Evolutionary conservation across 2,888 invertebrate genomes (phyloP).

Genomic region (Drosophila neonasuta): DNA sequence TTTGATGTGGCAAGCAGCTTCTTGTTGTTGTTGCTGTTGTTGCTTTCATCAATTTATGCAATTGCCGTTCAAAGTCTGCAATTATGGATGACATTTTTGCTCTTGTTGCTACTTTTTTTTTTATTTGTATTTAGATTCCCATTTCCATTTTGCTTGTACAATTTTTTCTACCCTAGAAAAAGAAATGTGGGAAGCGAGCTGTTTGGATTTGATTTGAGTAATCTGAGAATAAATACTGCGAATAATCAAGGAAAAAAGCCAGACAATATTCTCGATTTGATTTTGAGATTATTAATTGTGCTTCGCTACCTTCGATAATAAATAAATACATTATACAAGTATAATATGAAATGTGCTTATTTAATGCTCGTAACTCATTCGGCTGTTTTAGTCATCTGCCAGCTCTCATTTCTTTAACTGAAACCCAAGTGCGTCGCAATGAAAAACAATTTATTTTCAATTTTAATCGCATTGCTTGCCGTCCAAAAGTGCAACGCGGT

Average conservation of each 20-base stretch:
- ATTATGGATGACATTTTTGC: constrained; percentile 74
- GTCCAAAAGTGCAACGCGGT: background rate
- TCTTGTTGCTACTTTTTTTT: constrained; percentile 53
- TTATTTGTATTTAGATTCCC: constrained; percentile 18
- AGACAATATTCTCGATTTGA: no score
- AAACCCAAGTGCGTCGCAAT: background rate
- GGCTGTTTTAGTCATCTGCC: no score
- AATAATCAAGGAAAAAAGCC: no score
- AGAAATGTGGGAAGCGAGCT: background rate
- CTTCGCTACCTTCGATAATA: no score
- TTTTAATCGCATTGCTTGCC: background rate
- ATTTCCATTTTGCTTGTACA: constrained; percentile 27
- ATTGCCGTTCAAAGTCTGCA: constrained; percentile 74
- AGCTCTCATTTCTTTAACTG: no score
- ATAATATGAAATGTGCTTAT: no score
- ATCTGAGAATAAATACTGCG: no score
- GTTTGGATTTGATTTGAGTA: background rate
- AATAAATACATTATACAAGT: no score
- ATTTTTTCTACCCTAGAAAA: constrained; percentile 4
- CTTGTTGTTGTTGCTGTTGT: constrained; percentile 34
- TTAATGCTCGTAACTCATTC: no score
- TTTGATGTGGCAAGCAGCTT: constrained; percentile 16
- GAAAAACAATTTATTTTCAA: background rate
- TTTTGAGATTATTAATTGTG: no score
- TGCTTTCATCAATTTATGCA: constrained; percentile 72